Base-by-base conservation (phyloP, 2,113 vertebrate genomes). In the Probosciger aterrimus region DNA sequence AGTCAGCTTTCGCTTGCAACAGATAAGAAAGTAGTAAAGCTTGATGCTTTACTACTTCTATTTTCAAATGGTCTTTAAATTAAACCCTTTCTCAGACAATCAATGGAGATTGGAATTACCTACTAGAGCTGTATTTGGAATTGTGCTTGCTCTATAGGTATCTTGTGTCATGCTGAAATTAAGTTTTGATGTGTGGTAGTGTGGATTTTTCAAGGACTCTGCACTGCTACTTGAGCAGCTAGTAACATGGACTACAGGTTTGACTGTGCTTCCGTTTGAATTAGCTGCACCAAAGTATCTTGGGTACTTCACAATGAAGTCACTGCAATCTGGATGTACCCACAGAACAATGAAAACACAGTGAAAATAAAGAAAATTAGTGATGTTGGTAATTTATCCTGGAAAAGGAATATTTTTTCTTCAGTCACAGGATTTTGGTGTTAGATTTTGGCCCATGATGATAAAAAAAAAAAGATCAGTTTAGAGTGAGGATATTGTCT, bases 61-160 rank as follows among this genome's bases (percentile, higher is more conserved):
- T 81, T 86, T 90, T 27, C 10, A 92, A 95, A 93, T 81, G n/a
- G 28, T 69, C 50, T 94, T 94, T 76, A 92, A 86, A 80, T 83
- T 50, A 83, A 92, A 67, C 43, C 23, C 4, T 79, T 94, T 90
- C 22, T 60, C 55, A 52, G 27, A 55, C 27, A 77, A 59, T 70
- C 81, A 68, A 2, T 65, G 27, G 44, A 76, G 59, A 65, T 10
- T 76, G 44, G 20, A 57, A 50, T 88, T 92, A 14, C 41, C 39
- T 70, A 2, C 24, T 71, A 75, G 44, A 67, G 35, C 35, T 68
- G 16, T 79, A 46, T 78, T 80, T 92, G 52, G 14, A 79, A 52
- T 55, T 68, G 14, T 82, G 19, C 25, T 82, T 92, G 39, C 60
- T 84, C 4, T 67, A 7, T n/a, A 19, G 17, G 4, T 76, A 46